Evolutionary conservation across 1,140 invertebrate genomes (phyloP), one percentile per base, ranked within the genome.

Genomic region (Leptopilina clavipes): DNA sequence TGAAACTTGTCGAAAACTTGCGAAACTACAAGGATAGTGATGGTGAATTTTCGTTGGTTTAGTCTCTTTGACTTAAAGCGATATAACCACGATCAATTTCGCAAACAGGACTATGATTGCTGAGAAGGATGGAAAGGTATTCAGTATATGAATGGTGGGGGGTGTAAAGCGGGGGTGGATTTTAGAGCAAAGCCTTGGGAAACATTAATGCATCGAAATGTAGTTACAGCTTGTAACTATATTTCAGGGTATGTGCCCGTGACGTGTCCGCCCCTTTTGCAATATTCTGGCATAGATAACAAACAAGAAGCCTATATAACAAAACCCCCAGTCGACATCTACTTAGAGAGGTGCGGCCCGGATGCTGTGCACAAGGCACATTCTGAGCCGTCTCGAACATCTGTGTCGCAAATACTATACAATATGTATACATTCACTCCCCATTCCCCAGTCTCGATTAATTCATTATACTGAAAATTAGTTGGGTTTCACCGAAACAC

Each of bases 141-240:
- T 79, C 78, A 80, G 25, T 5, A 31, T 2, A 73, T 80, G 78
- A 45, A 81, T 76, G n/a, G n/a, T n/a, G 77, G 71, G 76, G 76
- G 77, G 76, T 70, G 73, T 70, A 56, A n/a, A n/a, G n/a, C n/a
- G n/a, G n/a, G 45, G 76, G 65, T 73, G 59, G 78, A 75, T 74
- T 74, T 78, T 79, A 77, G 84, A 81, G 79, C 71, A 78, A 78
- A 76, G 78, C 80, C 80, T 82, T 76, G 79, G n/a, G 80, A 81
- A 80, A 79, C 86, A 87, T 85, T 88, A 88, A 88, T 88, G 86
- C 87, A 89, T 81, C 83, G 82, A 89, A 89, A 89, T 84, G 84
- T 87, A 88, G 87, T 89, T 89, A 89, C 87, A 88, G 88, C 88
- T 88, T 82, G 84, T 89, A 89, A 89, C 87, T 89, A 87, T 84